A percentile compares a stretch with the other conserved stretches of the same genome.
Conservation (phyloP, 2,797 vertebrate species). For the Myotis daubentonii region DNA sequence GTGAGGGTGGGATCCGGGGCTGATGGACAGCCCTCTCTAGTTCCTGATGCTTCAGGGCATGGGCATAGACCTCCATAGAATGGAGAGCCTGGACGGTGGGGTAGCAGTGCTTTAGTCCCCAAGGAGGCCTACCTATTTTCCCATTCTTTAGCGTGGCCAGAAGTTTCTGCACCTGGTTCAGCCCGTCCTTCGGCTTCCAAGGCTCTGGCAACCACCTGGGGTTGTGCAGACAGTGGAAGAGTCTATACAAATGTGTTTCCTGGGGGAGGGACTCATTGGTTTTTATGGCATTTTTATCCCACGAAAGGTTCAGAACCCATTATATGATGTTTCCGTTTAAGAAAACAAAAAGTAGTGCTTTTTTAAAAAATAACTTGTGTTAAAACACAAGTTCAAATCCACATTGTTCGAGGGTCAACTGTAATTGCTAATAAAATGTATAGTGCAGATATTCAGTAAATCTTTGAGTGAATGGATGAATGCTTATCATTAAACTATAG, state of each 20-base stretch:
- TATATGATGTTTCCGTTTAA: background rate
- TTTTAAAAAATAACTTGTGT: background rate
- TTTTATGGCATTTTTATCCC: background rate
- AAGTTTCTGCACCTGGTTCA: background rate
- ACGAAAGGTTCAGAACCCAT: background rate
- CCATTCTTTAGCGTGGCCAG: background rate
- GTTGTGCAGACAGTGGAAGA: background rate
- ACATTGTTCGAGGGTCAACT: background rate
- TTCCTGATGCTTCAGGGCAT: no score
- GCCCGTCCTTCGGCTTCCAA: background rate
- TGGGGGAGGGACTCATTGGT: background rate
- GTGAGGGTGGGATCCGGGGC: no score
- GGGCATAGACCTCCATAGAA: background rate
- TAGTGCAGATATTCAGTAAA: background rate
- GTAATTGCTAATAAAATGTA: background rate
- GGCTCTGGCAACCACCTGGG: background rate
- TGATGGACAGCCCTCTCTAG: no score
- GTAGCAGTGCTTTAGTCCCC: background rate
- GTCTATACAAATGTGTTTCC: background rate
- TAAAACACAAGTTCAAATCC: background rate
- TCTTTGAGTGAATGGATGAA: background rate
- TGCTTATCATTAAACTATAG: background rate
- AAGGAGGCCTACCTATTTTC: background rate
- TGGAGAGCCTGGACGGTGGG: accelerated
- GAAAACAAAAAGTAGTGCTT: background rate